Evolutionary conservation across 1,140 invertebrate genomes (phyloP).

Genomic region (Drosophila punjabiensis): DNA sequence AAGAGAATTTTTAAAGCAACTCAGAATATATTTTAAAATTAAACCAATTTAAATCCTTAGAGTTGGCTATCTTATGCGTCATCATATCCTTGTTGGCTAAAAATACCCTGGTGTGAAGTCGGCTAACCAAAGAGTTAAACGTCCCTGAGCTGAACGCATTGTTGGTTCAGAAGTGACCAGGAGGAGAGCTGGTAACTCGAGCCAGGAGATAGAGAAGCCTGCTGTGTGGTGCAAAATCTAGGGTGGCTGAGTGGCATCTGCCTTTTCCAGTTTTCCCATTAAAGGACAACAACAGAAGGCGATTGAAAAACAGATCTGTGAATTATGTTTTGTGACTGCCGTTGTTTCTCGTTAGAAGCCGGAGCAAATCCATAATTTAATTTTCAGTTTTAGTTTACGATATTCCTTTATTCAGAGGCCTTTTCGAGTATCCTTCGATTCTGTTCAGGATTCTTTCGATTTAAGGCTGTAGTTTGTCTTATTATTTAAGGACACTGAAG

Average conservation of each 20-base stretch:
- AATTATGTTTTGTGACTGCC: constrained; percentile 24
- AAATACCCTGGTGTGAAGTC: constrained; percentile 4
- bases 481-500: background rate
- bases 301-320: constrained; percentile 15
- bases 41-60: too few relatives aligned
- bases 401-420: background rate
- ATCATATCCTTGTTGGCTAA: background rate
- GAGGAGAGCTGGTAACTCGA: constrained; percentile 1
- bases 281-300: constrained; percentile 10
- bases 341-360: background rate
- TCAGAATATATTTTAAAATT: too few relatives aligned
- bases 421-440: background rate
- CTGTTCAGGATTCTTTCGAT: background rate
- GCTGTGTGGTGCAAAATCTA: constrained; percentile 14
- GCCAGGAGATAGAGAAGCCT: constrained; percentile 22
- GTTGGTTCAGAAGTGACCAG: constrained; percentile 45
- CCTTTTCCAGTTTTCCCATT: constrained; percentile 7
- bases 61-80: background rate
- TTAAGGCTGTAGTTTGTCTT: background rate
- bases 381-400: constrained; percentile 12
- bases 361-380: constrained; percentile 12
- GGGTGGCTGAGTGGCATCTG: constrained; percentile 6
- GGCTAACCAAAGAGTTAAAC: constrained; percentile 43
- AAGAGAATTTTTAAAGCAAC: background rate
- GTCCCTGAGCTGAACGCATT: constrained; percentile 18